These are phyloP conservation scores for Saguinus midas DNA, from an alignment of 2,113 vertebrate genomes.

Conservation along the genomic window DNA sequence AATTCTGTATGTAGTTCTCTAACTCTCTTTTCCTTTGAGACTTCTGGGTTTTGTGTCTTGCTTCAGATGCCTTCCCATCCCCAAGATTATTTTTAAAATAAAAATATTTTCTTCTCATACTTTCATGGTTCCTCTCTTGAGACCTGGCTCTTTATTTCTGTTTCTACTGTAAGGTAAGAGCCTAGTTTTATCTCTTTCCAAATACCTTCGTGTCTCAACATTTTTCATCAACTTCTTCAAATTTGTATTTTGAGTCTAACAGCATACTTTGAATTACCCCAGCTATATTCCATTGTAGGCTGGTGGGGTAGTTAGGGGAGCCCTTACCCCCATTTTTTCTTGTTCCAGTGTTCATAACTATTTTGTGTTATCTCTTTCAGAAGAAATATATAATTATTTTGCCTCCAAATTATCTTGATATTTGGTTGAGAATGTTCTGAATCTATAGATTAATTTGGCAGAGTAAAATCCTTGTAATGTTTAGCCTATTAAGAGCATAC, in stretches of 20 bases:
- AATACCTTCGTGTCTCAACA: not conserved
- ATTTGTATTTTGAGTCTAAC: not conserved
- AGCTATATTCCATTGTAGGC: not conserved
- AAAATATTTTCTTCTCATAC: not conserved
- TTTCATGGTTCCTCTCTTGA: not conserved
- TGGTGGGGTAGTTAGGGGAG: not conserved
- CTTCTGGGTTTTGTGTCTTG: not conserved
- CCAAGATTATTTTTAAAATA: not conserved
- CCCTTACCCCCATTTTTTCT: not conserved
- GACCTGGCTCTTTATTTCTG: not conserved
- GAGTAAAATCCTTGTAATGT: not conserved
- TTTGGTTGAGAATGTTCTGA: not conserved
- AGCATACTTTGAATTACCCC: not conserved
- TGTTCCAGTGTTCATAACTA: not conserved
- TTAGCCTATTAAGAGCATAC: not conserved
- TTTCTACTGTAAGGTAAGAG: not conserved
- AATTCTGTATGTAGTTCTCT: too few species aligned
- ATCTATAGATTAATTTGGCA: not conserved
- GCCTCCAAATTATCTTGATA: not conserved
- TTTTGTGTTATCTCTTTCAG: not conserved
- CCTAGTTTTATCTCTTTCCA: not conserved
- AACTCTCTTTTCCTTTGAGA: not conserved
- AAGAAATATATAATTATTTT: not conserved
- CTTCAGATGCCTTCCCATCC: not conserved
- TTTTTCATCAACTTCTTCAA: not conserved